Percentiles rank a stretch among this genome's conserved stretches.
These are phyloP conservation scores for Henricia sp. DNA, from an alignment of 53 echinoderm and acorn worm species.

Conservation along the genomic window DNA sequence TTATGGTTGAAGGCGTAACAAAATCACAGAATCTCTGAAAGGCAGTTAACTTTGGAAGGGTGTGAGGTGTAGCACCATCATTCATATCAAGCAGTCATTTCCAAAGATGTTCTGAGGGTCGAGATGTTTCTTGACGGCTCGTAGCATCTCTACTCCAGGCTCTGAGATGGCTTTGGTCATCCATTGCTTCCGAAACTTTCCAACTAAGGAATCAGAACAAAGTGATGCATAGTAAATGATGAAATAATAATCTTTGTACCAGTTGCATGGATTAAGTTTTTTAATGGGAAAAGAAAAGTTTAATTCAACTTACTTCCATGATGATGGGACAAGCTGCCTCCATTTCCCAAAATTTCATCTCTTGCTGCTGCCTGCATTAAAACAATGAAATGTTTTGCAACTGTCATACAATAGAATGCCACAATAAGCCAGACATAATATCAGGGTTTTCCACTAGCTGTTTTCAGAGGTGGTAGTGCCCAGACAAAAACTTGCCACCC, in stretches of 20 bases:
- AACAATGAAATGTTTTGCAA: neutral
- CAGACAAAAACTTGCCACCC: too few species aligned
- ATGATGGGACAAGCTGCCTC: conserved; percentile 97
- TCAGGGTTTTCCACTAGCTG: too few species aligned
- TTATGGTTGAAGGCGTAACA: too few species aligned
- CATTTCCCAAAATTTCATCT: conserved; percentile 90
- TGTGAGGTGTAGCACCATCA: too few species aligned
- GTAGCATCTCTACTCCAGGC: conserved; percentile 73
- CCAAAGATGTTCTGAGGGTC: conserved; percentile 98
- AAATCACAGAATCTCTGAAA: too few species aligned
- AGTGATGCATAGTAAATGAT: neutral
- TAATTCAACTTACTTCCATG: conserved; percentile 82
- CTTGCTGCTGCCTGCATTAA: conserved; percentile 83
- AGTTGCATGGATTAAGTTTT: neutral
- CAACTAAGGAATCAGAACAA: conserved; percentile 68
- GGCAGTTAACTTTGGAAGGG: too few species aligned
- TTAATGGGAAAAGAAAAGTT: neutral
- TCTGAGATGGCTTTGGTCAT: conserved; percentile 82
- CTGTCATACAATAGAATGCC: neutral
- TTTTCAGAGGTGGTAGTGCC: too few species aligned
- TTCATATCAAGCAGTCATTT: conserved; percentile 52
- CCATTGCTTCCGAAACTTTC: conserved; percentile 91
- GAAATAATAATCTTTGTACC: neutral
- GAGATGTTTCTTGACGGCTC: conserved; percentile 81
- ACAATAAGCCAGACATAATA: neutral